phyloP scores from a whole-genome alignment of 2,888 invertebrate genomes.

The Synergus laeviventris region DNA sequence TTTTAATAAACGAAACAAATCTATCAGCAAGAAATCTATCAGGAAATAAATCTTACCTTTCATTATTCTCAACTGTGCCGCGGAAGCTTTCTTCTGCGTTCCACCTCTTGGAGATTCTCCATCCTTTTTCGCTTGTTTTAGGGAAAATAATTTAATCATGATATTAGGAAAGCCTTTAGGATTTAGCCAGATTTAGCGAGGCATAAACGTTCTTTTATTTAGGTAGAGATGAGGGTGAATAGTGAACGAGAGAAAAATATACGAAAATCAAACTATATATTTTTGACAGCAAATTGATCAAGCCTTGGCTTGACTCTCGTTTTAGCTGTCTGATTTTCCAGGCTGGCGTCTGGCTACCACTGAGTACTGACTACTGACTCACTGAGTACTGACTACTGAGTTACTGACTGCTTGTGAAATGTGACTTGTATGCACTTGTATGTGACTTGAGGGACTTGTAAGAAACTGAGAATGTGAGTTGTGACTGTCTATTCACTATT shows the following conservation, averaged over 20 bases:
- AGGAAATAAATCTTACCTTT: conserved; percentile 83
- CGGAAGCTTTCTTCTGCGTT: conserved; percentile 94
- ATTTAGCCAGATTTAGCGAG: conserved; percentile 54
- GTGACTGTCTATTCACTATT: not conserved
- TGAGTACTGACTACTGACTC: too few relatives aligned
- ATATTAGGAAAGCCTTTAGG: conserved; percentile 64
- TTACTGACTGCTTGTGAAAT: too few relatives aligned
- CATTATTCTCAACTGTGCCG: conserved; percentile 97
- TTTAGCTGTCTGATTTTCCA: not conserved
- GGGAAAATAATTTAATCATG: conserved; percentile 98
- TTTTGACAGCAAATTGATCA: conserved; percentile 22
- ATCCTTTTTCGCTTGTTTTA: conserved; percentile 99
- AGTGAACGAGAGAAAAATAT: conserved; percentile 50
- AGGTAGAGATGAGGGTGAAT: conserved; percentile 44
- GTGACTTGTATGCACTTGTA: too few relatives aligned
- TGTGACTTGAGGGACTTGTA: too few relatives aligned
- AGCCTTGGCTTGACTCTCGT: not conserved
- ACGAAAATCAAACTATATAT: conserved; percentile 18
- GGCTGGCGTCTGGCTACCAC: too few relatives aligned
- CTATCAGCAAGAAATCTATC: conserved; percentile 40
- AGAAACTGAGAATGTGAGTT: too few relatives aligned
- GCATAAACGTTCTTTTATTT: conserved; percentile 48
- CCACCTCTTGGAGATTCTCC: conserved; percentile 89
- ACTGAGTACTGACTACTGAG: too few relatives aligned
- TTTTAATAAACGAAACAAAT: conserved; percentile 18